Evolutionary conservation across 2,888 invertebrate species (phyloP), one percentile per base, ranked within the genome.

Genomic region (Stratiomys singularior): DNA sequence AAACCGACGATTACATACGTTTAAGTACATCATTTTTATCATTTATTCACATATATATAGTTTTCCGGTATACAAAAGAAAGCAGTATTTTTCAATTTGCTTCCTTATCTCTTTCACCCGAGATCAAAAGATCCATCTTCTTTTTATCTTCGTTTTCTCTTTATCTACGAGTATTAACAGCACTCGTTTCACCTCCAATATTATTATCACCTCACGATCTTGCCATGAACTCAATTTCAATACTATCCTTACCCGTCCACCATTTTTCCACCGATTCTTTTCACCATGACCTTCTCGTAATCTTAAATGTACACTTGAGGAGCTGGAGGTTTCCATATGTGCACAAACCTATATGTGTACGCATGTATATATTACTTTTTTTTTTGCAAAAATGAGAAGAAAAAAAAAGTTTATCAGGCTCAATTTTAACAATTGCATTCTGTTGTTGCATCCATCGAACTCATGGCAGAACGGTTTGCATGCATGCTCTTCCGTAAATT

Each of bases 401-500:
- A 52, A 52, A 52, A 13, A 52, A 52, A 52, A 52, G 15, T 9
- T 9, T 52, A 52, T 52, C 52, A 18, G 18, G 18, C 15, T 18
- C 15, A 52, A 52, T 52, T n/a, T 13, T 18, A 52, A 52, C 52
- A 52, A 52, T 52, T 52, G 52, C 52, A 52, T 13, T 52, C 15
- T 52, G 52, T 13, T 52, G 52, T 18, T 52, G 52, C 52, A 52
- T 52, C 18, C 18, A 52, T 13, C 52, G 15, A 52, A 2, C 18
- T 13, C 18, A n/a, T 4, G 52, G n/a, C 52, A 52, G 18, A 52
- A 18, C 52, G 3, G 7, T 9, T 4, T 18, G 52, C 15, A 52
- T 15, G 52, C 15, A 52, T 46, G 23, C 27, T 69, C 69, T 69
- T 69, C 69, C 69, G 46, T 69, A 69, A 69, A 69, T 69, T 69